Evolutionary conservation across 2,888 invertebrate genomes (phyloP).

Genomic region (Notodonta dromedarius): DNA sequence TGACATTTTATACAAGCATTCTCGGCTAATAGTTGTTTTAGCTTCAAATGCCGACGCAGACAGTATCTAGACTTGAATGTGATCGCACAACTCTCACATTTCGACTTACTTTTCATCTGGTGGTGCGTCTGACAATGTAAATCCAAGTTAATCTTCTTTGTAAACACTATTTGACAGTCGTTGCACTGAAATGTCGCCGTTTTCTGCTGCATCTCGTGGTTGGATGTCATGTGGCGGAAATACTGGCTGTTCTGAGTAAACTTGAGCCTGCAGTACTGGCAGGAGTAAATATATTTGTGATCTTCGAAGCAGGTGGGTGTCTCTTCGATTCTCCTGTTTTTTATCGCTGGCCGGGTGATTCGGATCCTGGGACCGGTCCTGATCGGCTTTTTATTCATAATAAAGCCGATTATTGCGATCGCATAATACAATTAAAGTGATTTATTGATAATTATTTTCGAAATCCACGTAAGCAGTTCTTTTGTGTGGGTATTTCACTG

Average conservation of each 20-base stretch:
- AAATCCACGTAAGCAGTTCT: slow-evolving; percentile 48
- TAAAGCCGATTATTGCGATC: slow-evolving; percentile 36
- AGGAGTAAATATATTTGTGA: slow-evolving; percentile 66
- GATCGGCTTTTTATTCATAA: slow-evolving; percentile 73
- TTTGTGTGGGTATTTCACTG: not conserved
- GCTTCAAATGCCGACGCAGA: slow-evolving; percentile 68
- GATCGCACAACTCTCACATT: slow-evolving; percentile 71
- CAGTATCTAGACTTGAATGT: slow-evolving; percentile 78
- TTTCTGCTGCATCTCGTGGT: slow-evolving; percentile 69
- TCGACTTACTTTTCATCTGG: slow-evolving; percentile 67
- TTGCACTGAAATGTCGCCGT: slow-evolving; percentile 71
- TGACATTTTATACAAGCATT: slow-evolving; percentile 74
- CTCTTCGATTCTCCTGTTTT: slow-evolving; percentile 57
- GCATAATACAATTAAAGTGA: slow-evolving; percentile 11
- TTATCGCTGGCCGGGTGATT: slow-evolving; percentile 62
- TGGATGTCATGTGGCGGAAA: slow-evolving; percentile 77
- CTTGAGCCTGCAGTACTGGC: slow-evolving; percentile 72
- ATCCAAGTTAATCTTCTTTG: slow-evolving; percentile 66
- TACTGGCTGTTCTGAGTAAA: slow-evolving; percentile 76
- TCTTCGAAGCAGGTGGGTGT: slow-evolving; percentile 47
- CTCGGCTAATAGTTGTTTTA: slow-evolving; percentile 69
- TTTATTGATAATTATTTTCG: slow-evolving; percentile 20
- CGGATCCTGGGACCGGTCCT: slow-evolving; percentile 72
- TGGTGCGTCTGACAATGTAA: slow-evolving; percentile 71
- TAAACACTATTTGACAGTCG: slow-evolving; percentile 72